A percentile compares a stretch with the other conserved stretches of the same genome.
Conservation (phyloP, 2,888 invertebrate species). For the Scrobipalpa costella region DNA sequence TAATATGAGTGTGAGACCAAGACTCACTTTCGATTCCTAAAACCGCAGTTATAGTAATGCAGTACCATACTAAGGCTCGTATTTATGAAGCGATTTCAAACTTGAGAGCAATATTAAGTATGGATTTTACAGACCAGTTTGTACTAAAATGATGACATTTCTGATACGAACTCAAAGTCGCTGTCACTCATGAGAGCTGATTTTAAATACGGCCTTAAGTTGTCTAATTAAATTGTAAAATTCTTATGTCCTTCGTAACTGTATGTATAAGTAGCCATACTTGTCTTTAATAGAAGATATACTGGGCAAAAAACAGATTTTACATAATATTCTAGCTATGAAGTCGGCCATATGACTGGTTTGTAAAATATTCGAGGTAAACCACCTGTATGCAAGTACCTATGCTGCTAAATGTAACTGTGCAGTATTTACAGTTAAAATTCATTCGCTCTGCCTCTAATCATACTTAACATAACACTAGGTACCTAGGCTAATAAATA, state of each 20-base stretch:
- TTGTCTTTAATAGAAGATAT: conserved; percentile 2
- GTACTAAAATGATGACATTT: too few species aligned
- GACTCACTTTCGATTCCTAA: too few species aligned
- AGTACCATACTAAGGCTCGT: too few species aligned
- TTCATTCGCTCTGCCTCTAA: not conserved
- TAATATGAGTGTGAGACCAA: too few species aligned
- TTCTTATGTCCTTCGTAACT: not conserved
- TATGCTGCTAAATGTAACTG: not conserved
- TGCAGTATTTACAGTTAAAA: not conserved
- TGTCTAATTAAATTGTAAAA: not conserved
- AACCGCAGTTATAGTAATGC: too few species aligned
- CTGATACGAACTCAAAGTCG: too few species aligned
- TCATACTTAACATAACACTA: not conserved
- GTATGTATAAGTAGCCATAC: not conserved
- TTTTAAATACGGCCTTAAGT: too few species aligned
- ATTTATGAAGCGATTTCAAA: too few species aligned
- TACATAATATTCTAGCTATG: conserved; percentile 11
- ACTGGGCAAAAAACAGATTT: conserved; percentile 5
- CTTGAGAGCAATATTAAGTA: too few species aligned
- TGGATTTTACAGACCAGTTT: too few species aligned
- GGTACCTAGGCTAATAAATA: not conserved
- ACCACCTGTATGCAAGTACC: not conserved
- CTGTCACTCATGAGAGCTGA: too few species aligned
- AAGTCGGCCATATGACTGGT: conserved; percentile 19
- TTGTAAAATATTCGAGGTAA: conserved; percentile 15